Percentiles rank a stretch among this genome's conserved stretches.
These are phyloP conservation scores for Campylorhamphus procurvoides DNA, from an alignment of 2,113 vertebrate species.

Conservation along the genomic window DNA sequence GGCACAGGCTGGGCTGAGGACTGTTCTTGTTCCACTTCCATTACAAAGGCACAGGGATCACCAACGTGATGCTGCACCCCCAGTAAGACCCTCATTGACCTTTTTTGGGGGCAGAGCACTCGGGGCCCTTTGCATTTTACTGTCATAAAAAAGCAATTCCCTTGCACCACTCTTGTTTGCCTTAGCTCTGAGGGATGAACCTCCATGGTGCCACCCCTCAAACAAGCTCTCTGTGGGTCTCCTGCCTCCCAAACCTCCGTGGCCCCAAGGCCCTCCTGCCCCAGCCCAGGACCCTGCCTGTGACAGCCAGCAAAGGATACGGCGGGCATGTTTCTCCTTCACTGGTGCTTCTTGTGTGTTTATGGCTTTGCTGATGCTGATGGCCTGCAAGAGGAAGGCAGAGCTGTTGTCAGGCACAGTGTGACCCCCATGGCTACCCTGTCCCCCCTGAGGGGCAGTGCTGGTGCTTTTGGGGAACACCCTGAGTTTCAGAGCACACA, in stretches of 20 bases:
- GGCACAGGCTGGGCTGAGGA: not conserved
- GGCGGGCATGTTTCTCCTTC: constrained; percentile 96
- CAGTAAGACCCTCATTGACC: not conserved
- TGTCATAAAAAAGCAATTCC: not conserved
- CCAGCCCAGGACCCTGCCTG: not conserved
- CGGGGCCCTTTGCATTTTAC: not conserved
- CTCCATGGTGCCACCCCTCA: not conserved
- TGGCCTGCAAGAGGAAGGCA: constrained; percentile 75
- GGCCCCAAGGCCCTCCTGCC: not conserved
- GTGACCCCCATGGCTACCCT: fast-evolving
- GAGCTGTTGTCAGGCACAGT: not conserved
- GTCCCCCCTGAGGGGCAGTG: fast-evolving
- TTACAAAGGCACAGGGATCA: not conserved
- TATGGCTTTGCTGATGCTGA: constrained; percentile 98
- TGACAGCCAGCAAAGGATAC: constrained; percentile 85
- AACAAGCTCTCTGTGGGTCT: fast-evolving
- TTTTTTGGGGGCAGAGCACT: not conserved
- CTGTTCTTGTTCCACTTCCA: fast-evolving
- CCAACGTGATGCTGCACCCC: fast-evolving
- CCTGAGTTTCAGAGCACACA: not conserved
- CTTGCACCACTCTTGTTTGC: not conserved
- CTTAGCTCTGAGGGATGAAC: not conserved
- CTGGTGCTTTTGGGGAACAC: not conserved
- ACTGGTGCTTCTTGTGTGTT: constrained; percentile 89
- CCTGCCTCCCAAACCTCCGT: not conserved